These are phyloP conservation scores for Wiebesia pumilae DNA, from an alignment of 1,140 invertebrate species.

Conservation along the genomic window DNA sequence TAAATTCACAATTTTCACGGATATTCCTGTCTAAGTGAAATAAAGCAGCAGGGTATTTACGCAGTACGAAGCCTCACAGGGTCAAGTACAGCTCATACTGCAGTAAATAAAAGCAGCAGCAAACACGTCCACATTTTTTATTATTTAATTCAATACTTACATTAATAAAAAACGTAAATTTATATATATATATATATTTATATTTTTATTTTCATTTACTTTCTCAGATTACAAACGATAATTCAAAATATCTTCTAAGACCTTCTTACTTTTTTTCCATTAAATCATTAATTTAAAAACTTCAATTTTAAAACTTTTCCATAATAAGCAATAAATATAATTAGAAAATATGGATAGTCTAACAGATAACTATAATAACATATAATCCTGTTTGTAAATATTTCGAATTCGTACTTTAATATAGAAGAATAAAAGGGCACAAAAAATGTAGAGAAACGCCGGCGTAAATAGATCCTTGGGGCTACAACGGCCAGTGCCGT, in stretches of 20 bases:
- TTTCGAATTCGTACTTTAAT: background rate
- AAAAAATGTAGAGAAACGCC: background rate
- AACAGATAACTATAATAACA: background rate
- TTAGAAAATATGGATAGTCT: too few species aligned
- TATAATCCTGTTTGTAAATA: background rate
- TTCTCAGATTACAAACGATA: too few species aligned
- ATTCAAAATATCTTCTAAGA: too few species aligned
- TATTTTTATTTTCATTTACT: too few species aligned
- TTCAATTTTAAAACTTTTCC: too few species aligned
- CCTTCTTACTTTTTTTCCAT: too few species aligned
- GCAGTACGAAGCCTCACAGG: background rate
- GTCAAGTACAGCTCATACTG: background rate
- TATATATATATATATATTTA: too few species aligned
- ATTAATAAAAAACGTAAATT: too few species aligned
- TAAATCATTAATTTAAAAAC: too few species aligned
- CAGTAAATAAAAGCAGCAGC: background rate
- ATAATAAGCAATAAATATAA: too few species aligned
- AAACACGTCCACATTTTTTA: background rate
- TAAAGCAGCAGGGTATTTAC: background rate
- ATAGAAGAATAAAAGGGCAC: background rate
- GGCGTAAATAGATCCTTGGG: conserved; percentile 14
- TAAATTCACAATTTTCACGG: background rate
- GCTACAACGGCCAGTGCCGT: background rate
- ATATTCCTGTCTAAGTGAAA: too few species aligned
- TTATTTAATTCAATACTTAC: background rate